phyloP scores from a whole-genome alignment of 2,888 invertebrate species.

The Platerodrilus igneus region DNA sequence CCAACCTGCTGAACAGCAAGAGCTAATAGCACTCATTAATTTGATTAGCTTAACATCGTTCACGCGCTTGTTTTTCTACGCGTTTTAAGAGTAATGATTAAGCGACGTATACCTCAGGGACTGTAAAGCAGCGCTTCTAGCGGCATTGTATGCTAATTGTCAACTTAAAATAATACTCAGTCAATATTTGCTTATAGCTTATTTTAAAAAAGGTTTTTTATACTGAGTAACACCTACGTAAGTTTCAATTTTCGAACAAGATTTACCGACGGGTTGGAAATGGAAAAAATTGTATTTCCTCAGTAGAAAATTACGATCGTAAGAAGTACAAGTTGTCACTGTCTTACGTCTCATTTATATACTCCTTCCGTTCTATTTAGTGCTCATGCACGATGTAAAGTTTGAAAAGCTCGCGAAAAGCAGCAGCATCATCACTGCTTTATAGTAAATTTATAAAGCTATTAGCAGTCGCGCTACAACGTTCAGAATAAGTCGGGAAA shows the following conservation, averaged over 20 bases:
- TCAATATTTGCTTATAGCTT: too few species aligned
- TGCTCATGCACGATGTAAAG: constrained; percentile 27
- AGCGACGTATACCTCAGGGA: constrained; percentile 29
- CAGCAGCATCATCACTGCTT: constrained; percentile 39
- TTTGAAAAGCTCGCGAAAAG: too few species aligned
- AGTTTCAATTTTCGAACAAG: constrained; percentile 45
- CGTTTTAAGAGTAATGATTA: constrained; percentile 36
- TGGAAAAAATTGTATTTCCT: constrained; percentile 43
- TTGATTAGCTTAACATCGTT: constrained; percentile 27
- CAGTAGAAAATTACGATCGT: constrained; percentile 34
- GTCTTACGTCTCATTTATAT: constrained; percentile 40
- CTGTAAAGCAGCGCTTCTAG: constrained; percentile 17
- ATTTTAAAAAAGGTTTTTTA: too few species aligned
- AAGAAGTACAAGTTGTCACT: constrained; percentile 40
- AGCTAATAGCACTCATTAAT: constrained; percentile 32
- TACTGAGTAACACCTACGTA: constrained; percentile 36
- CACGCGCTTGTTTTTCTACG: constrained; percentile 30
- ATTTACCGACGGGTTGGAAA: constrained; percentile 39
- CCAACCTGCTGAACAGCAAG: constrained; percentile 16
- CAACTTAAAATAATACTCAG: constrained; percentile 23
- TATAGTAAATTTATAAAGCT: constrained; percentile 45
- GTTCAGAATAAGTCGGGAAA: constrained; percentile 19
- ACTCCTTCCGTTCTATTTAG: constrained; percentile 36
- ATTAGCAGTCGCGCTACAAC: constrained; percentile 32
- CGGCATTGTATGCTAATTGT: constrained; percentile 28